Conservation (phyloP, 2,888 invertebrate species). For the Diogma glabrata region DNA sequence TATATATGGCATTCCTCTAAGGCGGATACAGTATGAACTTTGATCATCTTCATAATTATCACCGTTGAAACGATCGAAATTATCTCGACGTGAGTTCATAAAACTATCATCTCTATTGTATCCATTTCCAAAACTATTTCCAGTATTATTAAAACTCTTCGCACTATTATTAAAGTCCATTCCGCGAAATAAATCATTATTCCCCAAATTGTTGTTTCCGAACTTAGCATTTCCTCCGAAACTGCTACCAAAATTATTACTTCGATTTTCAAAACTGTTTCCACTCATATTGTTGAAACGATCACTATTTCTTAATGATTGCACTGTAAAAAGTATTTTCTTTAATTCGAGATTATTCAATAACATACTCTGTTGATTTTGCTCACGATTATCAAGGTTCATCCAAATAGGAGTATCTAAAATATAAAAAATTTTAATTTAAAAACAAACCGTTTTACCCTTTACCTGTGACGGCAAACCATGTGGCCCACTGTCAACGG, state of each 20-base stretch:
- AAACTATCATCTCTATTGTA: slow-evolving; percentile 7
- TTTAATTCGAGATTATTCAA: too few relatives aligned
- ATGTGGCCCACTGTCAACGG: too few relatives aligned
- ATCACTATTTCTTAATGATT: not conserved
- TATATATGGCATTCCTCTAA: slow-evolving; percentile 35
- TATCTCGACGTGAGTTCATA: slow-evolving; percentile 19
- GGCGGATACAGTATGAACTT: slow-evolving; percentile 27
- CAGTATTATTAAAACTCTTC: slow-evolving; percentile 8
- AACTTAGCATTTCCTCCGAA: slow-evolving; percentile 18
- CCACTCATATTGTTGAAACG: slow-evolving; percentile 1
- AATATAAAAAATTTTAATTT: too few relatives aligned
- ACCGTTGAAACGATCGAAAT: slow-evolving; percentile 9
- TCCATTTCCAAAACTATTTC: slow-evolving; percentile 13
- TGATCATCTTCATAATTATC: slow-evolving; percentile 10
- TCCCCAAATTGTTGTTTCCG: slow-evolving; percentile 14
- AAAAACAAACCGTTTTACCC: too few relatives aligned
- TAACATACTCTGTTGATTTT: too few relatives aligned
- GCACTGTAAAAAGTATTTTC: too few relatives aligned
- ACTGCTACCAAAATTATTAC: not conserved
- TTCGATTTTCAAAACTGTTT: not conserved
- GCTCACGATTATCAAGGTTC: too few relatives aligned
- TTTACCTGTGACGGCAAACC: too few relatives aligned
- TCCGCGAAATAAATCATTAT: too few relatives aligned
- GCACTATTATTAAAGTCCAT: slow-evolving; percentile 29
- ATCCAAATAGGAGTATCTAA: too few relatives aligned